Evolutionary conservation across 2,797 vertebrate genomes (phyloP).

Genomic region (Rousettus madagascariensis): DNA sequence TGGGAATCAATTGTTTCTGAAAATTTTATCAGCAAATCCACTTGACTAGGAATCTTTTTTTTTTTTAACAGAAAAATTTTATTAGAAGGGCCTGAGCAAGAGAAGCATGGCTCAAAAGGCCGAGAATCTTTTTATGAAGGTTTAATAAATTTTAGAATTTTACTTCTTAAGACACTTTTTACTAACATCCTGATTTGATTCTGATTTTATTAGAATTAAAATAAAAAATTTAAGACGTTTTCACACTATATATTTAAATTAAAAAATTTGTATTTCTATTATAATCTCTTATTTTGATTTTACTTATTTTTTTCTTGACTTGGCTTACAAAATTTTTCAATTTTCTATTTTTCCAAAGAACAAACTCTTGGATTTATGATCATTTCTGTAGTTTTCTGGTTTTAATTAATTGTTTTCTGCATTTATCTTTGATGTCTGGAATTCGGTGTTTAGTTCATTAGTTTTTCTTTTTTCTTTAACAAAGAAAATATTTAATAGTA

Average conservation of each 20-base stretch:
- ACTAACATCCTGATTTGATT: background rate
- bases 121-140: background rate
- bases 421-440: background rate
- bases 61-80: too few species aligned
- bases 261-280: background rate
- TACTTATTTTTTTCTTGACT: conserved; percentile 13
- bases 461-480: background rate
- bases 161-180: background rate
- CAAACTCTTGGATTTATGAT: background rate
- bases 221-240: background rate
- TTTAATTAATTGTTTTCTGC: background rate
- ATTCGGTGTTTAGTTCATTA: background rate
- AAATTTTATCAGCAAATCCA: background rate
- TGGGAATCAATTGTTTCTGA: background rate
- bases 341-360: conserved; percentile 6
- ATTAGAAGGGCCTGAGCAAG: too few species aligned
- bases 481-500: background rate
- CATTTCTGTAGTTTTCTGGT: background rate
- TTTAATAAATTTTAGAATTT: background rate
- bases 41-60: background rate
- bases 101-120: too few species aligned
- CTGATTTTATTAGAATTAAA: background rate
- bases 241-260: background rate
- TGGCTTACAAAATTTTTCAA: background rate
- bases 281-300: background rate